Evolutionary conservation across 2,888 invertebrate species (phyloP).

Genomic region (Eurytoma adleriae): DNA sequence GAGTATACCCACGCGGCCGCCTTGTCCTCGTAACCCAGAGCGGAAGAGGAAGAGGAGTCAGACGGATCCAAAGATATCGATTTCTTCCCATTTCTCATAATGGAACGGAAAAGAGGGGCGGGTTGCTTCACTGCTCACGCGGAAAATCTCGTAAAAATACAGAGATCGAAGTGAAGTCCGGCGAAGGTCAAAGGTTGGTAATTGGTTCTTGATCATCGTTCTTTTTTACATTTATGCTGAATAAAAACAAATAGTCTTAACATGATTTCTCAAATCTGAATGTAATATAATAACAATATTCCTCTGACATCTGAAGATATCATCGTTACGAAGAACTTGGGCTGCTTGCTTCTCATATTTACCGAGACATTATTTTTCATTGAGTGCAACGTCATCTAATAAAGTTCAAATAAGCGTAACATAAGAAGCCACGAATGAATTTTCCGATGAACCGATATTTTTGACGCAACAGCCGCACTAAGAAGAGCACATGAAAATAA

Average conservation of each 20-base stretch:
- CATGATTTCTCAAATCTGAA: too few species aligned
- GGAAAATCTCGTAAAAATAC: slow-evolving; percentile 36
- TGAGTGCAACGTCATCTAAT: not conserved
- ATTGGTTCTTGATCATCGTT: not conserved
- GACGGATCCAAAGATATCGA: slow-evolving; percentile 24
- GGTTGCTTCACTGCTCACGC: slow-evolving; percentile 3
- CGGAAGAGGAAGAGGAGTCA: not conserved
- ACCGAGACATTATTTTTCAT: too few species aligned
- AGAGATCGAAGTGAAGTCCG: not conserved
- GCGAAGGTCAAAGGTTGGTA: not conserved
- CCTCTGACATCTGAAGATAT: too few species aligned
- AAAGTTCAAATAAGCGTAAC: not conserved
- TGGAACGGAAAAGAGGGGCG: not conserved
- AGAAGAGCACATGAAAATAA: slow-evolving; percentile 34
- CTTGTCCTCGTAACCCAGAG: not conserved
- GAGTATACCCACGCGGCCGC: too few species aligned
- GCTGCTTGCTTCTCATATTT: too few species aligned
- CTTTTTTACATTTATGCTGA: not conserved
- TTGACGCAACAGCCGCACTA: not conserved
- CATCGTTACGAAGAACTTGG: too few species aligned
- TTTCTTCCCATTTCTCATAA: slow-evolving; percentile 10
- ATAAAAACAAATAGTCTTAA: too few species aligned
- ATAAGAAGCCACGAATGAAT: not conserved
- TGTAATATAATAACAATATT: too few species aligned
- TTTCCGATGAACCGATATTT: not conserved